phyloP scores from a whole-genome alignment of 2,113 vertebrate genomes.

The Pogonocichla stellata region DNA sequence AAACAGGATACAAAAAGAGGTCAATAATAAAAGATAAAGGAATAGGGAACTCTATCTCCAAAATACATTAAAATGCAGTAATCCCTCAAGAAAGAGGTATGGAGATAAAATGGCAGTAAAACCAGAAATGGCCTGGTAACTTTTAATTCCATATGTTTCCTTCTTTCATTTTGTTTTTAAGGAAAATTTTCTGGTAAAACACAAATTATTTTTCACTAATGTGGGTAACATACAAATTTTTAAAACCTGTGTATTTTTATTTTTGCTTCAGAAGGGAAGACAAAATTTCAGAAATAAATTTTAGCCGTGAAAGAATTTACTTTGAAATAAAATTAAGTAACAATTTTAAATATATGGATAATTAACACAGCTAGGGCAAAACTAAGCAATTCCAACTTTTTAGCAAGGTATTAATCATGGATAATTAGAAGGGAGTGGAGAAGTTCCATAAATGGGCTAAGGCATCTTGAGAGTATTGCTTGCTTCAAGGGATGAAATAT shows the following conservation, averaged over 20 bases:
- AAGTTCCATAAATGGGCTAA: not conserved
- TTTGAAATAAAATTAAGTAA: not conserved
- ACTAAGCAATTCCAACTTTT: slow-evolving; percentile 10
- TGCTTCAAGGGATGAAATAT: slow-evolving; percentile 31
- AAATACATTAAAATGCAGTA: not conserved
- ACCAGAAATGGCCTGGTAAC: not conserved
- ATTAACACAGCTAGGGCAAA: not conserved
- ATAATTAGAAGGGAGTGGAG: slow-evolving; percentile 18
- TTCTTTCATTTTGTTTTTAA: not conserved
- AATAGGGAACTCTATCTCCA: not conserved
- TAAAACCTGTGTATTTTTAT: fast-evolving
- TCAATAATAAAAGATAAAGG: not conserved
- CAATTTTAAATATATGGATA: not conserved
- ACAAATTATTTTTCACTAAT: not conserved
- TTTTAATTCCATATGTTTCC: not conserved
- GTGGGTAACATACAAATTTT: not conserved
- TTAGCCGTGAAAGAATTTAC: not conserved
- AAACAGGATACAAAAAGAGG: not conserved
- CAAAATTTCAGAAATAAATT: not conserved
- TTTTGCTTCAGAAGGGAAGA: not conserved
- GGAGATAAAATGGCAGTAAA: not conserved
- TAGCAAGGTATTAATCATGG: slow-evolving; percentile 29
- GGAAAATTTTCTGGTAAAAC: not conserved
- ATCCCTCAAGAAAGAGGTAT: not conserved
- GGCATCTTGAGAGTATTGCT: slow-evolving; percentile 2